Base-by-base conservation (phyloP, 2,797 vertebrate species). In the Neosilurus mollespiculum region DNA sequence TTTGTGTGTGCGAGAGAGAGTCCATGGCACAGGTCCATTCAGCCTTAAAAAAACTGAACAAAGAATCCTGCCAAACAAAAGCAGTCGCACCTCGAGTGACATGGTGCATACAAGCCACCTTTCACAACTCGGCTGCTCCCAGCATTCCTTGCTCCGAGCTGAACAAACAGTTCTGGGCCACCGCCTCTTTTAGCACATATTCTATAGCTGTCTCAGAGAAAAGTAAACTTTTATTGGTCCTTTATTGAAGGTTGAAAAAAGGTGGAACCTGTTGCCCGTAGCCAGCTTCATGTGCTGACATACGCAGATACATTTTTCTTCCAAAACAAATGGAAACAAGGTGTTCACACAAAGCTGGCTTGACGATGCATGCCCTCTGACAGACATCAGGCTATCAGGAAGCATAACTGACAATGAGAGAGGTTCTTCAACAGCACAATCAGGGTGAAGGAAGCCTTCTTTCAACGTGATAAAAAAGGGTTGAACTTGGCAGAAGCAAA, bases 351-450 rank as follows among this genome's bases (percentile, higher is more conserved):
- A 86, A 84, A 75, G 71, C 78, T 67, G 71, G 83, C 88, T 90
- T 86, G 91, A 94, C 93, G 94, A 94, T 92, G 91, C 92, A 89
- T 93, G 91, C 91, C 92, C 94, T 92, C 89, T 88, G 66, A 58
- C 85, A 75, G 90, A 90, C 88, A 89, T 76, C 37, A 84, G 81
- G 87, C 84, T 85, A 88, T 73, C 80, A 84, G 79, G 54, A 88
- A 89, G 89, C 87, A 84, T 66, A 91, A 88, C 89, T 87, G 85
- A 87, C 84, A 84, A 79, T 59, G 18, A 26, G 30, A 54, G 91
- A 91, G 90, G 87, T 89, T 67, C 86, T 90, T 84, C 91, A 84
- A 91, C 89, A 86, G 90, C 92, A 91, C 92, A 93, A 93, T 92
- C 93, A 90, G 71, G 56, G 54, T 78, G 83, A 64, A 65, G 59